Conservation (phyloP, 2,888 invertebrate genomes). For the Sinhomidia bicolor region DNA sequence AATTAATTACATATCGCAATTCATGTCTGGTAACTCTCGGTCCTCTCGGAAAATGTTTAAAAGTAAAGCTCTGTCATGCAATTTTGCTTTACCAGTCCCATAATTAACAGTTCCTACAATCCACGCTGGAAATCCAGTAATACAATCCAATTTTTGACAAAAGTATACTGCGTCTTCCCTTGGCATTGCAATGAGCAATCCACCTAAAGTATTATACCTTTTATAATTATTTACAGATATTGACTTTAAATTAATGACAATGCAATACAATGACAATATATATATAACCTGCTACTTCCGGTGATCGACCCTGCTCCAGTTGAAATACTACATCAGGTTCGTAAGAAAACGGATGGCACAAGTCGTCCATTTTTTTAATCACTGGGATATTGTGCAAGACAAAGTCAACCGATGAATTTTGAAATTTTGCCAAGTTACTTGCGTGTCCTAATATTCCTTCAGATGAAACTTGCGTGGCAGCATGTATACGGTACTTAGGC, state of each 20-base stretch:
- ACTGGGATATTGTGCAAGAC: background rate
- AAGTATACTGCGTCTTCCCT: background rate
- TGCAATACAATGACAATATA: background rate
- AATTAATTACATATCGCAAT: too few species aligned
- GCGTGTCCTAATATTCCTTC: background rate
- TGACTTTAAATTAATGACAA: background rate
- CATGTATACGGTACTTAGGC: background rate
- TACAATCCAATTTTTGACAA: background rate
- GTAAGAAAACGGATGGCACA: background rate
- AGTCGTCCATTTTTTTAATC: background rate
- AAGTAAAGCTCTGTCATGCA: too few species aligned
- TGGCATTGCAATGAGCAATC: background rate
- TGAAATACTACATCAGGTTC: background rate
- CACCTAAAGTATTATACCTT: background rate
- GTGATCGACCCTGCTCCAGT: background rate
- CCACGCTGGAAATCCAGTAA: background rate
- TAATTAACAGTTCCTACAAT: background rate
- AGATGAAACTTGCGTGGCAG: background rate
- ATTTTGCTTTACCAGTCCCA: background rate
- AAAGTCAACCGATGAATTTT: background rate
- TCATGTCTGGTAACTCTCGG: too few species aligned
- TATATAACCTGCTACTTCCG: background rate
- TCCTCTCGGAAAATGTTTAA: too few species aligned
- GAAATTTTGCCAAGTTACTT: background rate
- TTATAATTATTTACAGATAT: too few species aligned